phyloP scores from a whole-genome alignment of 2,888 invertebrate species.

The Pseudoips prasinana region DNA sequence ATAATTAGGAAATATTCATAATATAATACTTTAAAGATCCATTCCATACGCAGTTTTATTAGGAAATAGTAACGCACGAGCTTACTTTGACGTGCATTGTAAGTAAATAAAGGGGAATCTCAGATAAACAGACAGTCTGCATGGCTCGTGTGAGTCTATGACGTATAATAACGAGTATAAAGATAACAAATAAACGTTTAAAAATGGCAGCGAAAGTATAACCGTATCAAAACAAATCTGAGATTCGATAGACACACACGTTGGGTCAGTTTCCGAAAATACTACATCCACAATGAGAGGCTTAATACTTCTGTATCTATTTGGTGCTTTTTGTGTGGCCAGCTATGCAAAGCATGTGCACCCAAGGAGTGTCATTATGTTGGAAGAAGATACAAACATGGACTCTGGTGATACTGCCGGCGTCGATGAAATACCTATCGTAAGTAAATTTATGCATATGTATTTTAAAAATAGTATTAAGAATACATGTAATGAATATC shows the following conservation, averaged over 20 bases:
- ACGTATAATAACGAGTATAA: constrained; percentile 33
- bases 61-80: no score
- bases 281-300: constrained; percentile 33
- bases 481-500: no score
- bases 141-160: constrained; percentile 34
- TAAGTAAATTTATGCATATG: constrained; percentile 35
- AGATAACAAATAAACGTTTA: constrained; percentile 50
- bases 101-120: no score
- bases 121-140: constrained; percentile 26
- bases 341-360: constrained; percentile 48
- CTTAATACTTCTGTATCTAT: constrained; percentile 23
- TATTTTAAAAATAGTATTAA: no score
- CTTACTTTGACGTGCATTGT: no score
- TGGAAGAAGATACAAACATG: constrained; percentile 18
- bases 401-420: constrained; percentile 20
- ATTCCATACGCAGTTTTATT: no score
- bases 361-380: constrained; percentile 32
- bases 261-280: no score
- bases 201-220: constrained; percentile 37
- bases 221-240: constrained; percentile 33
- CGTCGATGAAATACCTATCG: constrained; percentile 41
- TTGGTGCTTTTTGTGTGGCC: constrained; percentile 25
- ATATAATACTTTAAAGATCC: no score
- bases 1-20: no score
- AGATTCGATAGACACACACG: constrained; percentile 22